Base-by-base conservation (phyloP, 1,140 invertebrate species). In the Onthophagus taurus region DNA sequence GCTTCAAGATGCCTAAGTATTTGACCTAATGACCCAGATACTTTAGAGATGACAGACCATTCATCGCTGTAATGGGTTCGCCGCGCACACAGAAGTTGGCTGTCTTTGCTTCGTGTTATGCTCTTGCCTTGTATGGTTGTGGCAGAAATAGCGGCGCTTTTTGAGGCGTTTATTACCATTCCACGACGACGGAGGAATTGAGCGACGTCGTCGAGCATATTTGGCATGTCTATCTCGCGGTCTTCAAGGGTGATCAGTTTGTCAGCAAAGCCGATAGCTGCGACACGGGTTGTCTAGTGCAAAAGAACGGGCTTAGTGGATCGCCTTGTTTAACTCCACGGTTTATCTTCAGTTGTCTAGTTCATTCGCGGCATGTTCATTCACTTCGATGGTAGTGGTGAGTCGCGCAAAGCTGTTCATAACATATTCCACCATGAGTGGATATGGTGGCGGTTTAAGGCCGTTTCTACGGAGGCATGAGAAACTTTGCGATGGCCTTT, bases 281-380 rank as follows among this genome's bases (percentile, higher is more conserved):
- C 34, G 0, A 11, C 47, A 31, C 1, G 51, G 34, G 2, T 17
- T 31, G 2, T 19, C 26, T 2, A 72, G 42, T 73, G 44, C 73
- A 75, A 2, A 74, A 50, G 2, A 70, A 13, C 0, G 70, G 67
- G 0, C 59, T 64, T 2, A 74, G 53, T 0, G 70, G 66, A 39
- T 74, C 71, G 0, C 73, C 71, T 44, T 74, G 72, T 30, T 68
- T 63, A 1, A 72, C 71, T 0, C 71, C 71, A 16, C 57, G 49
- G 0, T 51, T 50, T 4, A 64, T 50, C 6, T 21, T 33, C 6
- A 60, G 52, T 48, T 44, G 48, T 2, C 31, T 23, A 30, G 54
- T 57, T 13, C 13, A 12, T 2, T 39, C 31, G 0, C 44, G 35
- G n/a, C 42, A n/a, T n/a, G n/a, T n/a, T n/a, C n/a, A n/a, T n/a